Evolutionary conservation across 2,113 vertebrate species (phyloP).

Genomic region (Lophotis ruficrista): DNA sequence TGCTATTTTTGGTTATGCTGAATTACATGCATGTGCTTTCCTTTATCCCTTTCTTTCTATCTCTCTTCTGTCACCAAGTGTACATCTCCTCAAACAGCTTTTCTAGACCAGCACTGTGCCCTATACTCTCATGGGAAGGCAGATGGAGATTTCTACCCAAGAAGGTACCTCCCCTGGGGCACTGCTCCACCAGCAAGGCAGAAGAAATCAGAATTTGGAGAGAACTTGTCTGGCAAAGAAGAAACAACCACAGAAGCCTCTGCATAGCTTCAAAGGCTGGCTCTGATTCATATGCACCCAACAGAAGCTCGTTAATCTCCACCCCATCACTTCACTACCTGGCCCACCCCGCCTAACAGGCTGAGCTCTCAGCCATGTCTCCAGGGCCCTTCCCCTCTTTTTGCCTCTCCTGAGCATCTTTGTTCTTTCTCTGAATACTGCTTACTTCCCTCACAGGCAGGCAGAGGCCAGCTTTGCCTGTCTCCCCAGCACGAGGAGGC

Average conservation of each 20-base stretch:
- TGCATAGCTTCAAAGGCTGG: slow-evolving; percentile 2
- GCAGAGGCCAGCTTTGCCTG: neutral
- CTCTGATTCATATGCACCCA: neutral
- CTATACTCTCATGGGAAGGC: neutral
- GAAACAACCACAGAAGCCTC: neutral
- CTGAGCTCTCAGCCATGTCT: neutral
- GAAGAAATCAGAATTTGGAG: neutral
- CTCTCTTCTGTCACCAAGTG: neutral
- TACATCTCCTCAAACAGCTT: neutral
- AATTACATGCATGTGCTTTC: neutral
- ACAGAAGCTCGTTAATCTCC: neutral
- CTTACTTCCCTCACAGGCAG: neutral
- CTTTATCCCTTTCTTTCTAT: neutral
- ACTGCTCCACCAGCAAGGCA: neutral
- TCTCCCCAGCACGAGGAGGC: neutral
- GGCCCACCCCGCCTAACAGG: neutral
- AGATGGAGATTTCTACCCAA: neutral
- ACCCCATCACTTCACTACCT: neutral
- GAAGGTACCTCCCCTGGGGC: neutral
- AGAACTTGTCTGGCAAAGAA: neutral
- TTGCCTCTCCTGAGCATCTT: neutral
- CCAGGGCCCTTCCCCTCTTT: neutral
- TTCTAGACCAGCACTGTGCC: neutral
- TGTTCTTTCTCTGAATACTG: neutral
- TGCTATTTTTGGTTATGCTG: neutral